Percentiles rank a stretch among this genome's conserved stretches.
Evolutionary conservation across 2,888 invertebrate species (phyloP).

Genomic region (Lacanobia oleracea): DNA sequence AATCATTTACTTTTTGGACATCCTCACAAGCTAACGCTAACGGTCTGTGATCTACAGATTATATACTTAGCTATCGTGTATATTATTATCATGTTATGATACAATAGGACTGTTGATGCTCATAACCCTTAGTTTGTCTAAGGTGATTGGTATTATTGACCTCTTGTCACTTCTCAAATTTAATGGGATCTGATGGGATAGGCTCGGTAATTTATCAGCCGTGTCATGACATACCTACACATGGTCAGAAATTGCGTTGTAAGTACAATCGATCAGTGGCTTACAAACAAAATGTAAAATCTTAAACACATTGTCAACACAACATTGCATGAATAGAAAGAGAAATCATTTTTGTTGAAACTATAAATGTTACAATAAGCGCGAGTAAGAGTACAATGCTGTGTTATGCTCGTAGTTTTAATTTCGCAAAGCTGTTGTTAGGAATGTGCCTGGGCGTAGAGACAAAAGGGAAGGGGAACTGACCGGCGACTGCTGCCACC

Average conservation of each 20-base stretch:
- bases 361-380: slow-evolving; percentile 47
- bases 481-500: slow-evolving; percentile 89
- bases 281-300: slow-evolving; percentile 16
- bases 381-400: slow-evolving; percentile 56
- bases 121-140: background rate
- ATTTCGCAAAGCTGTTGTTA: slow-evolving; percentile 86
- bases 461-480: slow-evolving; percentile 76
- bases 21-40: slow-evolving; percentile 6
- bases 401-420: slow-evolving; percentile 72
- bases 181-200: background rate
- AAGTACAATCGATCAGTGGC: background rate
- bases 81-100: slow-evolving; percentile 2
- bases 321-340: slow-evolving; percentile 21
- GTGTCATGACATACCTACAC: background rate
- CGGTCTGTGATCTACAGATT: background rate
- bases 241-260: slow-evolving; percentile 6
- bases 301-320: slow-evolving; percentile 19
- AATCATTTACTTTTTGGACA: slow-evolving; percentile 1
- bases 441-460: slow-evolving; percentile 76
- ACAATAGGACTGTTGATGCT: slow-evolving; percentile 1
- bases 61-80: background rate
- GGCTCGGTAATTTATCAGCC: background rate
- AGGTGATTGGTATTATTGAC: background rate
- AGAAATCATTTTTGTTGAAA: slow-evolving; percentile 32
- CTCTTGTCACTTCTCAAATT: slow-evolving; percentile 5